phyloP scores from a whole-genome alignment of 2,797 vertebrate species.

The Pseudochirops corinnae region DNA sequence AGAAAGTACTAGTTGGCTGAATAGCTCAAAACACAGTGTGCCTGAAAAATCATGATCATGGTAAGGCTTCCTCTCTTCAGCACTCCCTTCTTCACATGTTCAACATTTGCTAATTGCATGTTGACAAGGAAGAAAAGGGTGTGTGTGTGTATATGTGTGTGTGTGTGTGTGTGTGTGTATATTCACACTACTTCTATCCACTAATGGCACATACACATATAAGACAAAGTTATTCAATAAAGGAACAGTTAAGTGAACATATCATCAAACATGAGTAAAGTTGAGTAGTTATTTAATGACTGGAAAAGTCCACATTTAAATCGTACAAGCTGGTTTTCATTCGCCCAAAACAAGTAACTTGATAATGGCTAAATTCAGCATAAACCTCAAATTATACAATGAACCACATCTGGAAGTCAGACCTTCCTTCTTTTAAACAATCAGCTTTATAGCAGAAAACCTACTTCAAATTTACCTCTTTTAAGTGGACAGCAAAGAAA shows the following conservation, averaged over 20 bases:
- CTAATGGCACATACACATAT: not conserved
- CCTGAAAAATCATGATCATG: not conserved
- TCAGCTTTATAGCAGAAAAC: accelerated
- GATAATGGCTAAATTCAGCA: not conserved
- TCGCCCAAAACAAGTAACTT: not conserved
- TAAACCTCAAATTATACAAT: not conserved
- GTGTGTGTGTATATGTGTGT: not conserved
- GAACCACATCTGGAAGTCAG: not conserved
- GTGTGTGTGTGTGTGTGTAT: not conserved
- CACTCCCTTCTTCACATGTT: not conserved
- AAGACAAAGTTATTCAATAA: constrained; percentile 13
- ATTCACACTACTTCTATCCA: not conserved
- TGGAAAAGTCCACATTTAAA: constrained; percentile 5
- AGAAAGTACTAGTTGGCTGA: not conserved
- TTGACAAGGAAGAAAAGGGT: not conserved
- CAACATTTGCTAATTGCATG: not conserved
- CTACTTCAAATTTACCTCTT: constrained; percentile 88
- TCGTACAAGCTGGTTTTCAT: not conserved
- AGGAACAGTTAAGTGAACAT: not conserved
- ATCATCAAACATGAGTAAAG: not conserved
- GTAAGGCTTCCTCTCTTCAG: not conserved
- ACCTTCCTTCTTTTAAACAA: not conserved
- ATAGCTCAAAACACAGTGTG: not conserved
- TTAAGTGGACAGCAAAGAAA: constrained; percentile 96
- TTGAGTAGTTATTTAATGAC: not conserved